Base-by-base conservation (phyloP, 2,113 vertebrate species). In the Anser brachyrhynchus region DNA sequence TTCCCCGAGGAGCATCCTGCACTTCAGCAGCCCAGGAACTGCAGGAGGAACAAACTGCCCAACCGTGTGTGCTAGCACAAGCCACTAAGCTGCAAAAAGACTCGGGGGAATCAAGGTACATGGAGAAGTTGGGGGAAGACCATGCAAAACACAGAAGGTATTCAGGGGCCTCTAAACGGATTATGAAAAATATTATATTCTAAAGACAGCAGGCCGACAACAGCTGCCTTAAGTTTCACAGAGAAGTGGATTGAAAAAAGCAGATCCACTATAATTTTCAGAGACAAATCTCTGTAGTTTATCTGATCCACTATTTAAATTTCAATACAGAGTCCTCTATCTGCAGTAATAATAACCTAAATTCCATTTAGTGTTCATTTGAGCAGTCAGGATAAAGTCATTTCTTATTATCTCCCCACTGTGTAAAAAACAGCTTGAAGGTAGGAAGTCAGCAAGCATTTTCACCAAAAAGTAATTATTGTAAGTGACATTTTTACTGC, bases 351-450 rank as follows among this genome's bases (percentile, higher is more conserved):
- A 98, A 98, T 97, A 98, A 98, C 98, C 98, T 97, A 97, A 98
- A 98, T 98, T 98, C 98, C 98, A 98, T 98, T 98, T 98, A 99
- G 98, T 98, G 98, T 98, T 99, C 98, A 99, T 99, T 98, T 99
- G 99, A 99, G 99, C 99, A 99, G 99, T 99, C 98, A 98, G 98
- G 98, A 98, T 99, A 98, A 99, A 98, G 99, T 99, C 99, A 99
- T 98, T 99, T 98, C 99, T 98, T 98, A 99, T 99, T 99, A 99
- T 98, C 98, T 99, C 98, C 99, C 99, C 97, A 99, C 99, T 99
- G 99, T 98, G 99, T 98, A 98, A 98, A 99, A 98, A 98, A 98
- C 98, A 98, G 98, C 97, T 98, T 98, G 98, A 98, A 98, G 98
- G 98, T 98, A 98, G 98, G 97, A 98, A 98, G 98, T 99, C 98